Conservation (phyloP, 2,113 vertebrate species). For the Pavo muticus region DNA sequence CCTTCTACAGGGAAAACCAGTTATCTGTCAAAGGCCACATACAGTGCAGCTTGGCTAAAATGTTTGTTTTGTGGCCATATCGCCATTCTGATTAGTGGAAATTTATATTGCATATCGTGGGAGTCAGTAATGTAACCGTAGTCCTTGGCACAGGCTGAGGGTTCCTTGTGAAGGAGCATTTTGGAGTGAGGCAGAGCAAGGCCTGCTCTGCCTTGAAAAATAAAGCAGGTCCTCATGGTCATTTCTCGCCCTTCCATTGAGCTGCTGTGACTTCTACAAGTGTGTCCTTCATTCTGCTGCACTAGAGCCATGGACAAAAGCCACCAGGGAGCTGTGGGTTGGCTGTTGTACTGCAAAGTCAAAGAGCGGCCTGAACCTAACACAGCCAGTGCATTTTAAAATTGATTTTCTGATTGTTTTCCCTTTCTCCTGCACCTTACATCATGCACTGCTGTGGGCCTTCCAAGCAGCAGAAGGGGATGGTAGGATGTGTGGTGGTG, state of each 20-base stretch:
- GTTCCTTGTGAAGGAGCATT: not conserved
- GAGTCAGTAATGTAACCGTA: not conserved
- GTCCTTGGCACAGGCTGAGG: not conserved
- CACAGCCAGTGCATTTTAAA: not conserved
- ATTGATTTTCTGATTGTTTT: not conserved
- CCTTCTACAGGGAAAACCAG: not conserved
- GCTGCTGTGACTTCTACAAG: not conserved
- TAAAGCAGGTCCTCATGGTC: not conserved
- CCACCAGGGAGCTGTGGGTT: not conserved
- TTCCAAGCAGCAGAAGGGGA: not conserved
- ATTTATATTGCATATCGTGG: not conserved
- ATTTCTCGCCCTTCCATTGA: rapidly evolving
- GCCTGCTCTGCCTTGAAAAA: not conserved
- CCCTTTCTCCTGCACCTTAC: not conserved
- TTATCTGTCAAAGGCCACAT: not conserved
- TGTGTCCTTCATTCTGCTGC: rapidly evolving
- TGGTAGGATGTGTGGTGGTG: rapidly evolving
- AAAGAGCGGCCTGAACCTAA: not conserved
- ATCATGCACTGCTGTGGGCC: not conserved
- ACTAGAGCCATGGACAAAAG: not conserved
- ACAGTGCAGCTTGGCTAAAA: not conserved
- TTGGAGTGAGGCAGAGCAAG: not conserved
- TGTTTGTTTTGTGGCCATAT: not conserved
- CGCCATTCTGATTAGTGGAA: not conserved
- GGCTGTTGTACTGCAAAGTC: not conserved